Percentiles rank a stretch among this genome's conserved stretches.
phyloP scores from a whole-genome alignment of 2,888 invertebrate genomes.

The Oasisia sp. region DNA sequence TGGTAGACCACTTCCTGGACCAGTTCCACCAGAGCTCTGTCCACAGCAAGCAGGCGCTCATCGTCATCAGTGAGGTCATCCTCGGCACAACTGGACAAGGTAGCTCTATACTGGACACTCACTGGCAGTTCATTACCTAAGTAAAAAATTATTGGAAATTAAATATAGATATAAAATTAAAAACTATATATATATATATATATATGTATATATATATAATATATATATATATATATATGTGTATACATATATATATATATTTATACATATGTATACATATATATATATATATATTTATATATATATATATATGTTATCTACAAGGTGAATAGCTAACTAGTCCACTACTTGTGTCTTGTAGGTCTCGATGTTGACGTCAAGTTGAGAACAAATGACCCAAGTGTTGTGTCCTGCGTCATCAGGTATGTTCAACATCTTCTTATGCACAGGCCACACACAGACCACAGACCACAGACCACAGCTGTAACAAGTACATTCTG shows the following conservation, averaged over 20 bases:
- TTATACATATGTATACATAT: no score
- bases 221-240: no score
- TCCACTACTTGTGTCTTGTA: conserved; percentile 24
- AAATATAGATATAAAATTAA: no score
- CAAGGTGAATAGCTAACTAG: neutral
- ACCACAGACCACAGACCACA: no score
- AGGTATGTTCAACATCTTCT: neutral
- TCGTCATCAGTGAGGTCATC: conserved; percentile 57
- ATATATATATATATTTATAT: no score
- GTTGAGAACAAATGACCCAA: neutral
- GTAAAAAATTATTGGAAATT: no score
- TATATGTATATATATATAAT: no score
- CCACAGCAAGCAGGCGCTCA: conserved; percentile 53
- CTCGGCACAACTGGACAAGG: conserved; percentile 45
- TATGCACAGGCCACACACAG: no score
- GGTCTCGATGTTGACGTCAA: neutral
- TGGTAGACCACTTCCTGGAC: conserved; percentile 59
- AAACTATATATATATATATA: no score
- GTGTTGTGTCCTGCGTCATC: neutral
- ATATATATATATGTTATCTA: no score
- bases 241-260: no score
- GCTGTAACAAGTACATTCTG: no score
- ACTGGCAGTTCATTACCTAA: neutral
- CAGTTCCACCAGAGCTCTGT: conserved; percentile 50
- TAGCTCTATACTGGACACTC: neutral